Evolutionary conservation across 1,140 invertebrate species (phyloP), one percentile per base, ranked within the genome.

Genomic region (Drosophila ambigua): DNA sequence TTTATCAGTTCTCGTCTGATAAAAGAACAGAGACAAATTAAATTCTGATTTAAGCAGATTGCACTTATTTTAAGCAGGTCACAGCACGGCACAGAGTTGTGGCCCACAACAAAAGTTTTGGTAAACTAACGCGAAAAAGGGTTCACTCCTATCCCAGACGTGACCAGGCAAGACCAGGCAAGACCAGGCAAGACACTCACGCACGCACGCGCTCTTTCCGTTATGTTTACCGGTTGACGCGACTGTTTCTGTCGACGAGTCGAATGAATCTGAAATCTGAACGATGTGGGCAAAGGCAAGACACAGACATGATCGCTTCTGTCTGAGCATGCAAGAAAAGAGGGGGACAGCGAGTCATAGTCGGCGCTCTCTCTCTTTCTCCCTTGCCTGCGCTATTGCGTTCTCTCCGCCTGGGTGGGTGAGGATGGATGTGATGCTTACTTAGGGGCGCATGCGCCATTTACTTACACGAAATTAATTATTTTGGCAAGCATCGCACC

Each of bases 191-290:
- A 24, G 23, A 4, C 7, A 57, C 46, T 54, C 72, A 60, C 49
- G 51, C 72, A 79, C 81, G 81, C 81, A 85, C 78, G 82, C 82
- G 74, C 68, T 60, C 50, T 65, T 16, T 43, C 26, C 41, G 13
- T 26, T 48, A 28, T 31, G 28, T 64, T 39, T 35, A 28, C 15
- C 48, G 20, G 48, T 24, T 4, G 24, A 83, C 83, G 76, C 83
- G 79, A 69, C 83, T 23, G 79, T 44, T 48, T 62, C 52, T 48
- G 51, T 52, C 72, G 67, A 46, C 54, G 61, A 43, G 31, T 87
- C 67, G 75, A 65, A 49, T 51, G 61, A 41, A 74, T 88, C 77
- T 87, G 76, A 88, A 41, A 74, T 88, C 77, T 87, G 76, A 88
- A 8, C 45, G 52, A 26, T 53, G 45, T 28, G 58, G 41, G 28